Evolutionary conservation across 2,888 invertebrate genomes (phyloP).

Genomic region (Ypsolopha scabrella): DNA sequence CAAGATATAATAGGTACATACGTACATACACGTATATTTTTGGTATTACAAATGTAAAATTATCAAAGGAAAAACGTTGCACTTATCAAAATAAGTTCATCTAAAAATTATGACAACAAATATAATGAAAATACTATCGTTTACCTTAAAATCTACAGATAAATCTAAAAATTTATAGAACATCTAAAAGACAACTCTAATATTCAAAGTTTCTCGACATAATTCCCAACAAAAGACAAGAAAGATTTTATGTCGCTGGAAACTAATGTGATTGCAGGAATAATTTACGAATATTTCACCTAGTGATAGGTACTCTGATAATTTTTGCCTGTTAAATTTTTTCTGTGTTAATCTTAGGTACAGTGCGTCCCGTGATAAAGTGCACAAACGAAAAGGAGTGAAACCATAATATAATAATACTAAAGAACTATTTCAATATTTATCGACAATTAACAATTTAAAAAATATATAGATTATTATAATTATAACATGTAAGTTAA

Average conservation of each 20-base stretch:
- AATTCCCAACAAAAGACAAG: not conserved
- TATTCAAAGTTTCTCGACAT: constrained; percentile 1
- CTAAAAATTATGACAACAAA: constrained; percentile 44
- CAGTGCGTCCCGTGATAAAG: no score
- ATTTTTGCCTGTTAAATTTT: not conserved
- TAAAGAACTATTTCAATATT: no score
- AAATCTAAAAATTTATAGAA: constrained; percentile 42
- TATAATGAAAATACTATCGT: constrained; percentile 17
- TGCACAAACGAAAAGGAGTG: no score
- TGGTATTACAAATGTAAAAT: constrained; percentile 24
- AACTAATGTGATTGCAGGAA: not conserved
- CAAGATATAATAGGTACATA: constrained; percentile 2
- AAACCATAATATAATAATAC: no score
- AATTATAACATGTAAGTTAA: no score
- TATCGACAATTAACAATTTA: no score
- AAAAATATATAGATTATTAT: no score
- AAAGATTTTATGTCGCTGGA: not conserved
- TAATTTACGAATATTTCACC: not conserved
- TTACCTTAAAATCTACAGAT: constrained; percentile 15
- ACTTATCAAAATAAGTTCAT: constrained; percentile 59
- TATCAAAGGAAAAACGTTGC: constrained; percentile 34
- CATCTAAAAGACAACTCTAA: constrained; percentile 53
- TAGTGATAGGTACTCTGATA: not conserved
- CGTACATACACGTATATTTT: constrained; percentile 7
- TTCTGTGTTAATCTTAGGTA: no score